phyloP scores from a whole-genome alignment of 2,113 vertebrate species.

The Phrynocephalus versicolor region DNA sequence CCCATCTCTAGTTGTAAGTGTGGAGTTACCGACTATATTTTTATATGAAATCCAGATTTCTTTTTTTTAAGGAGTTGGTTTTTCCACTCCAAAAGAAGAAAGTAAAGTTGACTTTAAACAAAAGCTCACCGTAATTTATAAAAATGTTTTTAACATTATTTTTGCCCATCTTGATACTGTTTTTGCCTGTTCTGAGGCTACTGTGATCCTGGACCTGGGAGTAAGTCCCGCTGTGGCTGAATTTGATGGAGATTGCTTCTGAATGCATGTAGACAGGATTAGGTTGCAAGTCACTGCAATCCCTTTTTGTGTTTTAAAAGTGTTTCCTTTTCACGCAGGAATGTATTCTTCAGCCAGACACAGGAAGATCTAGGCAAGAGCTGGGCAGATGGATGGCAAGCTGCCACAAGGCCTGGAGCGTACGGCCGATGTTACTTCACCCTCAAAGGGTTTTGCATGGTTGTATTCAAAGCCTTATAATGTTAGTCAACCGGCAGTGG shows the following conservation, averaged over 20 bases:
- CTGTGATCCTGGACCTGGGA: not conserved
- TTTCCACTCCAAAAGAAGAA: too few species aligned
- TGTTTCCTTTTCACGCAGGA: constrained; percentile 45
- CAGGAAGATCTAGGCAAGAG: constrained; percentile 57
- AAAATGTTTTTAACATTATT: not conserved
- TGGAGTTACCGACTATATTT: not conserved
- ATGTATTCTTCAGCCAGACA: constrained; percentile 51
- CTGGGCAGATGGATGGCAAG: constrained; percentile 69
- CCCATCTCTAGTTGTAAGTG: too few species aligned
- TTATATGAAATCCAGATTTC: not conserved
- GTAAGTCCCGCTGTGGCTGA: not conserved
- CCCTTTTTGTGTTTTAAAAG: constrained; percentile 25
- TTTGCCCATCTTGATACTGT: not conserved
- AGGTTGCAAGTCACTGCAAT: not conserved
- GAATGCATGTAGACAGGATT: not conserved
- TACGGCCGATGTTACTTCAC: constrained; percentile 28
- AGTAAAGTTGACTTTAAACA: too few species aligned
- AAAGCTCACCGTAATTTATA: too few species aligned
- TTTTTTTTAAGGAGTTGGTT: not conserved
- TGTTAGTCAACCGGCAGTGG: constrained; percentile 53
- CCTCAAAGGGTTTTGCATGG: constrained; percentile 37
- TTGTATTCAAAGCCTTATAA: constrained; percentile 38
- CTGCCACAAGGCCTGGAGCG: constrained; percentile 64
- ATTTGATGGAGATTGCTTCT: not conserved
- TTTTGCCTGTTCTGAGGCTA: rapidly evolving